phyloP scores from a whole-genome alignment of 2,113 vertebrate genomes.

The Ascaphus truei region DNA sequence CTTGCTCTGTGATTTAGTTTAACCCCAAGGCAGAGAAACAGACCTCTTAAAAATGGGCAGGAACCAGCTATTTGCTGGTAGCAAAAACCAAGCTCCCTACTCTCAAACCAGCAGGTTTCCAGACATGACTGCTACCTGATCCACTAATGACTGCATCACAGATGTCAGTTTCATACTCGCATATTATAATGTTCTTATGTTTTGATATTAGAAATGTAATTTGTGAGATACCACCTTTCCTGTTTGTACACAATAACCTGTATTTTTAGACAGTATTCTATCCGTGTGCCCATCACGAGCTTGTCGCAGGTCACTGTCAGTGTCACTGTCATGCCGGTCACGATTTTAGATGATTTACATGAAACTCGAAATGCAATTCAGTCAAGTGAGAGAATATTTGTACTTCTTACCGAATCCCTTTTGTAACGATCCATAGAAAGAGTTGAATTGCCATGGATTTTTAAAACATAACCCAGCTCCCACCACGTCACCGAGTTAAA shows the following conservation, averaged over 20 bases:
- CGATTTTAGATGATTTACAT: neutral
- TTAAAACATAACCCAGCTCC: too few relatives aligned
- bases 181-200: neutral
- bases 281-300: too few relatives aligned
- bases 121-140: neutral
- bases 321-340: constrained; percentile 14
- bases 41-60: neutral
- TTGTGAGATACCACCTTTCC: neutral
- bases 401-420: too few relatives aligned
- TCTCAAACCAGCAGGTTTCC: neutral
- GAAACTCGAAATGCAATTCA: constrained; percentile 14
- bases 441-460: too few relatives aligned
- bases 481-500: too few relatives aligned
- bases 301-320: too few relatives aligned
- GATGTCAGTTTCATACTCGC: neutral
- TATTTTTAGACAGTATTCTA: constrained; percentile 25
- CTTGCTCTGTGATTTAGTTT: neutral
- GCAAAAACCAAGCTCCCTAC: neutral
- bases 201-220: neutral
- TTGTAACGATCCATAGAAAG: too few relatives aligned
- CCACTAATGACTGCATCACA: neutral
- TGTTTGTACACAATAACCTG: neutral
- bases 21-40: neutral
- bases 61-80: neutral
- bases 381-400: too few relatives aligned